These are phyloP conservation scores for Sarcophaga bullata DNA, from an alignment of 1,140 invertebrate genomes.

Conservation along the genomic window DNA sequence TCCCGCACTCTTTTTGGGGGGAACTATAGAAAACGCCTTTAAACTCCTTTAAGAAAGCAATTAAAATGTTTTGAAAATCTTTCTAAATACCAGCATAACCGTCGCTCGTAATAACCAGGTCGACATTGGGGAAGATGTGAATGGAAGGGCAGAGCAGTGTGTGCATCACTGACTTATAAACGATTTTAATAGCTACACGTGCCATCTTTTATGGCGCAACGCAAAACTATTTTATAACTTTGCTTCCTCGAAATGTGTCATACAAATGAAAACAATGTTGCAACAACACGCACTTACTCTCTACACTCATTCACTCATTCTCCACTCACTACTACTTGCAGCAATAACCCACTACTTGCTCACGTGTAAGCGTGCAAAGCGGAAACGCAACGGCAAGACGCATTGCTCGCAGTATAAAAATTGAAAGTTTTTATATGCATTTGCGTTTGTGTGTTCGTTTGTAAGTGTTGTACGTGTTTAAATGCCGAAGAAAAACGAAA, in stretches of 20 bases:
- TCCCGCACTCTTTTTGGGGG: neutral
- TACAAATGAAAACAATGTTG: slow-evolving; percentile 26
- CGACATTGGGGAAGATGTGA: neutral
- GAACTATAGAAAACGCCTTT: neutral
- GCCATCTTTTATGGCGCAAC: slow-evolving; percentile 17
- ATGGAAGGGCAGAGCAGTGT: neutral
- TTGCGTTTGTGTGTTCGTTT: neutral
- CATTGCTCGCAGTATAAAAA: no score
- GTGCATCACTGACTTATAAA: neutral
- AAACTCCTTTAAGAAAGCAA: no score
- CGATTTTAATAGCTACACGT: slow-evolving; percentile 28
- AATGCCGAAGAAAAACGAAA: neutral
- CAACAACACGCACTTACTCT: slow-evolving; percentile 1
- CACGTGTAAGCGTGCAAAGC: neutral
- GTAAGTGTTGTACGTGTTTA: neutral
- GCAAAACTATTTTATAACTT: neutral
- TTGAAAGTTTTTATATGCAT: no score
- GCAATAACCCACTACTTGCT: no score
- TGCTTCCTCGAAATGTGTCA: neutral
- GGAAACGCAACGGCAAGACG: neutral
- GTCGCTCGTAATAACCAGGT: no score
- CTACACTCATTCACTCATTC: neutral
- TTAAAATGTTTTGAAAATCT: no score
- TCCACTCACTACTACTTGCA: neutral
- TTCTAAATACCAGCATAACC: no score